These are phyloP conservation scores for Aerospiza tachiro DNA, from an alignment of 2,797 vertebrate genomes.

Conservation along the genomic window DNA sequence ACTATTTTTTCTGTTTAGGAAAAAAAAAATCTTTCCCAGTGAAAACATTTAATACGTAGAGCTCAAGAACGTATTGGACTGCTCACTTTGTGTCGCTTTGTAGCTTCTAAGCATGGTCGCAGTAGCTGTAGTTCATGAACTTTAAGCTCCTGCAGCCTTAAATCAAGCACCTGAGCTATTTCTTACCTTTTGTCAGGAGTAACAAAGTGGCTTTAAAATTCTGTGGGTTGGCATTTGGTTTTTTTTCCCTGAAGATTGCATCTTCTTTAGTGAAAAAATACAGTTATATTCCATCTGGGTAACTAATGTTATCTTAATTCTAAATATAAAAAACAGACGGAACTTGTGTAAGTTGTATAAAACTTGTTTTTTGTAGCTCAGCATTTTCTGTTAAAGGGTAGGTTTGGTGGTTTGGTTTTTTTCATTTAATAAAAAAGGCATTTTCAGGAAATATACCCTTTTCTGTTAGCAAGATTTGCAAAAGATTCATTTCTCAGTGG, in stretches of 20 bases:
- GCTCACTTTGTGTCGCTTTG: neutral
- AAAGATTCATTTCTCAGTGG: neutral
- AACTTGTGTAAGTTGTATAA: neutral
- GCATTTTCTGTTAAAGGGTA: neutral
- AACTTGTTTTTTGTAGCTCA: neutral
- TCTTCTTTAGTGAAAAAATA: neutral
- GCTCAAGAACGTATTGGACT: neutral
- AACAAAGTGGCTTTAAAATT: neutral
- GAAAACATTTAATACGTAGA: neutral
- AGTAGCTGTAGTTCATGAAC: neutral
- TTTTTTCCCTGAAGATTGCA: neutral
- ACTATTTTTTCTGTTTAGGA: neutral
- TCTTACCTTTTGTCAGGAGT: neutral
- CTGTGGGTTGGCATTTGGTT: neutral
- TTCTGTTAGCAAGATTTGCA: neutral
- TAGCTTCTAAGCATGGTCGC: neutral
- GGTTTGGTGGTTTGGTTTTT: neutral
- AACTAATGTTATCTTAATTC: neutral
- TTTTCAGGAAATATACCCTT: neutral
- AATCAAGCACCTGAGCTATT: neutral
- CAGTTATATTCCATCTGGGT: neutral
- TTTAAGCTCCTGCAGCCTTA: neutral
- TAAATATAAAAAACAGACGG: fast-evolving
- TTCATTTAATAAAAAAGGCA: neutral
- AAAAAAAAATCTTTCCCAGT: neutral